Evolutionary conservation across 2,888 invertebrate species (phyloP), one percentile per base, ranked within the genome.

Genomic region (Rhyacophila evoluta): DNA sequence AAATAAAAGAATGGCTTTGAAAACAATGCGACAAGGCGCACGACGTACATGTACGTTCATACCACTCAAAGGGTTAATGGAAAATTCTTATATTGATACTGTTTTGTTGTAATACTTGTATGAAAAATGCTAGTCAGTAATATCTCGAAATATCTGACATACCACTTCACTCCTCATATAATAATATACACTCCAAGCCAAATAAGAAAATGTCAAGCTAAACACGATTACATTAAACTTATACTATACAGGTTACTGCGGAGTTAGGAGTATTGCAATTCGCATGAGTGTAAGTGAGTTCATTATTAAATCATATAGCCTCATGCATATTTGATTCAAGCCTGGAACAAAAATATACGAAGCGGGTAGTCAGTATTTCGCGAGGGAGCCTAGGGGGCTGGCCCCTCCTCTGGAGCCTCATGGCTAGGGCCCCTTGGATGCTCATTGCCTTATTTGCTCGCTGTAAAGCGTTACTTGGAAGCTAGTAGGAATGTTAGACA

Each of bases 291-390:
- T 81, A 81, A 81, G 78, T 81, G 80, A 74, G 74, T 78, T 81
- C 80, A 81, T 81, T 78, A 81, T 77, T 78, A 78, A 81, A 78
- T 73, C 80, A 81, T 81, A 74, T 76, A 70, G 80, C 73, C 76
- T 81, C 70, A 55, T 78, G 78, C 78, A 81, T 81, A 78, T 78
- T 80, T 80, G 75, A 80, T 78, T 77, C 74, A 27, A 73, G 68
- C 77, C 72, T 74, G 72, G 71, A 72, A 71, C 73, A 77, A 77
- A 77, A 77, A 77, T 77, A 75, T 72, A 75, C 70, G 70, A n/a
- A n/a, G n/a, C n/a, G n/a, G n/a, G 75, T 39, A 29, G 37, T 15
- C 37, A 41, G 37, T 38, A 55, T 55, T 55, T 55, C 55, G 55
- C 28, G 69, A 29, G 74, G 69, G 37, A 37, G 38, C 10, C 33